phyloP scores from a whole-genome alignment of 2,888 invertebrate genomes.

The Leucozona laternaria region DNA sequence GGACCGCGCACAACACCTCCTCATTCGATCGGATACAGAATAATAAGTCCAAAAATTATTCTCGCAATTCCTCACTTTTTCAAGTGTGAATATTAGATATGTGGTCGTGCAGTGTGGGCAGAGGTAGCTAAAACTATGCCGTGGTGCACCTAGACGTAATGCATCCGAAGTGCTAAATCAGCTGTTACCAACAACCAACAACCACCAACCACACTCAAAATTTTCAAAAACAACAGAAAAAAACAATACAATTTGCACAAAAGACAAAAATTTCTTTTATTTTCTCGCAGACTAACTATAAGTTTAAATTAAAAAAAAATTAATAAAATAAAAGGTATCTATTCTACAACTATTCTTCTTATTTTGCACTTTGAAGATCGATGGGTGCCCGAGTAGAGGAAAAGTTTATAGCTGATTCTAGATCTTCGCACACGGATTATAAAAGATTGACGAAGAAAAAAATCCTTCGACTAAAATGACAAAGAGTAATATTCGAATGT shows the following conservation, averaged over 20 bases:
- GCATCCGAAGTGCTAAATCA: slow-evolving; percentile 69
- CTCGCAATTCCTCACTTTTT: slow-evolving; percentile 75
- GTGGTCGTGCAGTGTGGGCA: slow-evolving; percentile 72
- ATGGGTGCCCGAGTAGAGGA: slow-evolving; percentile 52
- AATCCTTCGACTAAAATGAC: slow-evolving; percentile 63
- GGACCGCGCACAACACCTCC: slow-evolving; percentile 78
- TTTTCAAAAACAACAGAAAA: slow-evolving; percentile 35
- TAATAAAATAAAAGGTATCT: not conserved
- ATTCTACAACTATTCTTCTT: slow-evolving; percentile 22
- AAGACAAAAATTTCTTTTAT: slow-evolving; percentile 61
- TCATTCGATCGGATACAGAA: slow-evolving; percentile 78
- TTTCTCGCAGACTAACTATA: slow-evolving; percentile 30
- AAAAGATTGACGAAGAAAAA: slow-evolving; percentile 64
- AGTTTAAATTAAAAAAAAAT: slow-evolving; percentile 49
- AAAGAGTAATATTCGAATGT: slow-evolving; percentile 47
- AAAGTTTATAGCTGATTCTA: slow-evolving; percentile 55
- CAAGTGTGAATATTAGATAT: slow-evolving; percentile 70
- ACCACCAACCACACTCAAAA: slow-evolving; percentile 53
- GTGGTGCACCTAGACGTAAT: slow-evolving; percentile 61
- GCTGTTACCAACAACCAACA: slow-evolving; percentile 68
- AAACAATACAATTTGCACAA: slow-evolving; percentile 66
- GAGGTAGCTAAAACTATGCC: slow-evolving; percentile 52
- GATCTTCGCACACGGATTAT: slow-evolving; percentile 64
- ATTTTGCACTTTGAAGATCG: slow-evolving; percentile 65
- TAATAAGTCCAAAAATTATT: slow-evolving; percentile 76